Evolutionary conservation across 2,113 vertebrate genomes (phyloP).

Genomic region (Tupaia tana): DNA sequence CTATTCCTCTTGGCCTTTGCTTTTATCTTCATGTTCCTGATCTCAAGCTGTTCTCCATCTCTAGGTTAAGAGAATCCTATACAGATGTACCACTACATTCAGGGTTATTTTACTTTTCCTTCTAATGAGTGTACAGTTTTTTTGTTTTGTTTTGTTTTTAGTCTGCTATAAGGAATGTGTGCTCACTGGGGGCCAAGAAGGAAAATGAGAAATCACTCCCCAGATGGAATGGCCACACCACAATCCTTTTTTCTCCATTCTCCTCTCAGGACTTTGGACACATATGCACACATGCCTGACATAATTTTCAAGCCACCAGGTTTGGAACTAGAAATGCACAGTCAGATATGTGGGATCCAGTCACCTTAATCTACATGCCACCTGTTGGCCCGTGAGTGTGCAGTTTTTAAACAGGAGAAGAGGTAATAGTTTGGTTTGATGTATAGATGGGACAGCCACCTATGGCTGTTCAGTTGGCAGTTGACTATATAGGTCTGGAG

Average conservation of each 20-base stretch:
- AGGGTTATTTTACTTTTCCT: neutral
- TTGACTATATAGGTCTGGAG: neutral
- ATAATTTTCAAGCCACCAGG: too few species aligned
- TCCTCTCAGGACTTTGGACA: too few species aligned
- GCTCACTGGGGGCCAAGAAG: too few species aligned
- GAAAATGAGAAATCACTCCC: too few species aligned
- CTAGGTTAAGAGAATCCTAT: neutral
- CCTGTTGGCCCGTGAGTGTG: neutral
- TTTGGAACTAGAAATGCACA: too few species aligned
- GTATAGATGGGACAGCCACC: neutral
- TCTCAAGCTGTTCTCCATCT: neutral
- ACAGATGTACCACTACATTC: neutral
- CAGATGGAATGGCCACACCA: too few species aligned
- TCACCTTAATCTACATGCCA: too few species aligned
- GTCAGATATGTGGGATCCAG: too few species aligned
- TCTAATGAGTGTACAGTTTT: neutral
- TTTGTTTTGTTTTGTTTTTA: too few species aligned
- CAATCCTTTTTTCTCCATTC: too few species aligned
- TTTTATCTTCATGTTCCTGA: neutral
- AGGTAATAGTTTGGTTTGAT: neutral
- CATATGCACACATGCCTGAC: too few species aligned
- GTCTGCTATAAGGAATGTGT: too few species aligned
- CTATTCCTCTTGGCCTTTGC: neutral
- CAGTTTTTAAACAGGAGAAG: neutral
- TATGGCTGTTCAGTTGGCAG: neutral